phyloP scores from a whole-genome alignment of 2,888 invertebrate species.

The Drosophila picticornis region DNA sequence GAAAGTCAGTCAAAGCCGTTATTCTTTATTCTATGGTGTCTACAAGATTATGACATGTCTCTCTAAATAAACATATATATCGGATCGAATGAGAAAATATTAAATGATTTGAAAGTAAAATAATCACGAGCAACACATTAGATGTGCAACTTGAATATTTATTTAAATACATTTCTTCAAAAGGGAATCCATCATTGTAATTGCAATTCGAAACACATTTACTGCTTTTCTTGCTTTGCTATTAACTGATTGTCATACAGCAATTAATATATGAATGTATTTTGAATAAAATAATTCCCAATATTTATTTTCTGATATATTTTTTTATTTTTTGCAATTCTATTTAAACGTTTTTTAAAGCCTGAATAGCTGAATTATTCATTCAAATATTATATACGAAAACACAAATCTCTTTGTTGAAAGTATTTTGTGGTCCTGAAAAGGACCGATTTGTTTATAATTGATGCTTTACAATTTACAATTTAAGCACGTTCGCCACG shows the following conservation, averaged over 20 bases:
- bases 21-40: background rate
- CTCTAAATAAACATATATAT: background rate
- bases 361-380: background rate
- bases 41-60: background rate
- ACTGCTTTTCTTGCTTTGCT: background rate
- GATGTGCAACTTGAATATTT: background rate
- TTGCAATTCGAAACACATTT: background rate
- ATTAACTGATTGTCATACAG: background rate
- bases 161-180: background rate
- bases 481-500: slow-evolving; percentile 97
- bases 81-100: background rate
- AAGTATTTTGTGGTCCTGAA: slow-evolving; percentile 43
- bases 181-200: background rate
- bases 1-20: background rate
- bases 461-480: background rate
- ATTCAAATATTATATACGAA: slow-evolving; percentile 11
- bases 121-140: background rate
- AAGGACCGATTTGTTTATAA: slow-evolving; percentile 44
- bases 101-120: background rate
- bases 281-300: background rate
- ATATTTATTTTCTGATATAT: background rate
- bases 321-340: background rate
- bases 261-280: background rate
- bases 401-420: slow-evolving; percentile 15
- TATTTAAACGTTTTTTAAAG: background rate